Evolutionary conservation across 2,888 invertebrate genomes (phyloP).

Genomic region (Rugalucina vietnamica): DNA sequence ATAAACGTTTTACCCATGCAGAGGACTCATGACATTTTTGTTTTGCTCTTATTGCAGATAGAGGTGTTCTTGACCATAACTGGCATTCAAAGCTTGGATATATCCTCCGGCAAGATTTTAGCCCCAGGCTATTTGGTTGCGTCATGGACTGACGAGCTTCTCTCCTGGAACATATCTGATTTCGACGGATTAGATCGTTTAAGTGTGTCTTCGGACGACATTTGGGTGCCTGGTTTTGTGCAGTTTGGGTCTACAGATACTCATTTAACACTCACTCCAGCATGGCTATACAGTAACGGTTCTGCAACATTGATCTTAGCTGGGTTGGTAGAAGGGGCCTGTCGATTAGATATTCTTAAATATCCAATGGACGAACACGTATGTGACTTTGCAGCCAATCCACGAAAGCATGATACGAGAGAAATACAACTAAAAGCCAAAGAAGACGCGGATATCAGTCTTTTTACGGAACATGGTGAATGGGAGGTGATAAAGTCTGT

Average conservation of each 20-base stretch:
- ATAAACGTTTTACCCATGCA: too few species aligned
- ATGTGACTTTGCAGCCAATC: background rate
- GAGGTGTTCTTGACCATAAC: background rate
- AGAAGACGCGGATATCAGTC: too few species aligned
- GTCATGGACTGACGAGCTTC: background rate
- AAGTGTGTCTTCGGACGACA: background rate
- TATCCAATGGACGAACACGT: slow-evolving; percentile 6
- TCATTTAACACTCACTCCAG: background rate
- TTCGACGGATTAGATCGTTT: background rate
- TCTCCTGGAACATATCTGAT: background rate
- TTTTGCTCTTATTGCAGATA: background rate
- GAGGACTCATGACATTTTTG: too few species aligned
- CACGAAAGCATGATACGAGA: background rate
- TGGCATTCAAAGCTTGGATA: background rate
- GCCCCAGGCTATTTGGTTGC: background rate
- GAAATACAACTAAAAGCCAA: background rate
- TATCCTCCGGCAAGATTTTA: background rate
- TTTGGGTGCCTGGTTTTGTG: background rate
- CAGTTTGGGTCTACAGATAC: background rate
- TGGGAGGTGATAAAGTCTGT: background rate
- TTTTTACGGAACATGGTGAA: background rate
- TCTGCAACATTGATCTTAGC: background rate
- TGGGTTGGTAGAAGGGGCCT: background rate
- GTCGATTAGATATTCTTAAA: background rate
- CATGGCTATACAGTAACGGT: background rate